Percentiles rank a stretch among this genome's conserved stretches.
Conservation (phyloP, 2,113 vertebrate species). For the Cacatua alba region DNA sequence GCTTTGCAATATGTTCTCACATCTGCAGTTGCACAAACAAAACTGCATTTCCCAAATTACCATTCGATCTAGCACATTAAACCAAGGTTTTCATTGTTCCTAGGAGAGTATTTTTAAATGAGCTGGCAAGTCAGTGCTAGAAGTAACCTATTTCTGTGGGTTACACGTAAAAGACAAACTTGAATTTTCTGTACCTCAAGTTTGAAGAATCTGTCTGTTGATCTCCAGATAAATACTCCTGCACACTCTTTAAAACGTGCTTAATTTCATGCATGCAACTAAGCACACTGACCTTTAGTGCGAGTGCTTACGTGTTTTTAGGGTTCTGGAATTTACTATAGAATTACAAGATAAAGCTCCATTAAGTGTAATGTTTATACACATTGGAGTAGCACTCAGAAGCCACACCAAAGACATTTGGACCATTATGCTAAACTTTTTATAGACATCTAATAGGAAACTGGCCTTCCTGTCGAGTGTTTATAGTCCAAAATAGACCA, state of each 20-base stretch:
- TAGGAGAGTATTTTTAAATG: background rate
- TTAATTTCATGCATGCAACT: background rate
- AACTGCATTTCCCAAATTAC: background rate
- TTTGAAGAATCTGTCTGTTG: background rate
- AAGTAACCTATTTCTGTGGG: background rate
- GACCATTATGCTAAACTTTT: background rate
- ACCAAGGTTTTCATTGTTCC: background rate
- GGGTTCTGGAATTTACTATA: background rate
- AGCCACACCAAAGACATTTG: background rate
- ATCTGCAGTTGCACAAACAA: slow-evolving; percentile 24
- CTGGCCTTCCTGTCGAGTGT: background rate
- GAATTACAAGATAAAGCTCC: background rate
- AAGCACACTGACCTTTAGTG: background rate
- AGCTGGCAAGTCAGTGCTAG: background rate
- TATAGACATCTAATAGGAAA: background rate
- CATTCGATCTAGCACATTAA: background rate
- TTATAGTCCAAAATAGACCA: background rate
- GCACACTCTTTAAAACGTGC: fast-evolving
- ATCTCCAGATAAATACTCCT: background rate
- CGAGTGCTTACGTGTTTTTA: background rate
- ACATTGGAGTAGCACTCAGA: background rate
- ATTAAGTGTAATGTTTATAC: background rate
- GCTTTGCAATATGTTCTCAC: background rate
- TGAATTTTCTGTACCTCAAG: background rate
- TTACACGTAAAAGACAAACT: background rate